Conservation (phyloP, 2,888 invertebrate genomes). For the Rhogogaster chlorosoma region DNA sequence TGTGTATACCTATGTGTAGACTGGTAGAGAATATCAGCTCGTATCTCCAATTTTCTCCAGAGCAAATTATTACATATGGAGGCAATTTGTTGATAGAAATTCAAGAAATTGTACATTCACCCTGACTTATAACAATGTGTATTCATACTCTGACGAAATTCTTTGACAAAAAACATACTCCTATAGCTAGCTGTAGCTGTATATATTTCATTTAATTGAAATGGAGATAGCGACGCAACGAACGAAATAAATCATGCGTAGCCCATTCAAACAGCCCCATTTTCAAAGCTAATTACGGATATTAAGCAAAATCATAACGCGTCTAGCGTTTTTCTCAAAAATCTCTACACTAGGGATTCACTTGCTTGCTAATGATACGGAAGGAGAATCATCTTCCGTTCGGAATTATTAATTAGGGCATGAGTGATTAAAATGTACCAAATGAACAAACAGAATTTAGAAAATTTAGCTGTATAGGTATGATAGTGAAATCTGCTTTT, state of each 20-base stretch:
- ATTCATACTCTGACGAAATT: background rate
- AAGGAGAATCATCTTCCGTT: background rate
- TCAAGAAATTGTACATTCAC: background rate
- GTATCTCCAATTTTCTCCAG: background rate
- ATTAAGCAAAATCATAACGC: constrained; percentile 7
- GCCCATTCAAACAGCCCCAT: constrained; percentile 9
- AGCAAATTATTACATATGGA: background rate
- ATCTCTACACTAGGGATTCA: background rate
- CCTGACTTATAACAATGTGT: background rate
- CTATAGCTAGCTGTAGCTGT: no score
- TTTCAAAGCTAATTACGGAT: constrained; percentile 40
- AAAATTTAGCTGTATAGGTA: background rate
- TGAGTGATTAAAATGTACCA: background rate
- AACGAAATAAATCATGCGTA: constrained; percentile 24
- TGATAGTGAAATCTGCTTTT: background rate
- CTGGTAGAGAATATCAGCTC: background rate
- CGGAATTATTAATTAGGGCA: background rate
- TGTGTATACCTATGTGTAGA: background rate
- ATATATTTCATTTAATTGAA: constrained; percentile 31
- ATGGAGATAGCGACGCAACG: background rate
- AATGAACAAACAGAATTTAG: background rate
- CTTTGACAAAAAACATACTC: background rate
- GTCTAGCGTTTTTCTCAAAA: background rate
- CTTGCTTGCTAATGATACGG: background rate
- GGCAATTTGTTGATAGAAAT: background rate